Conservation (phyloP, 1,140 invertebrate species). For the Whitmania pigra region DNA sequence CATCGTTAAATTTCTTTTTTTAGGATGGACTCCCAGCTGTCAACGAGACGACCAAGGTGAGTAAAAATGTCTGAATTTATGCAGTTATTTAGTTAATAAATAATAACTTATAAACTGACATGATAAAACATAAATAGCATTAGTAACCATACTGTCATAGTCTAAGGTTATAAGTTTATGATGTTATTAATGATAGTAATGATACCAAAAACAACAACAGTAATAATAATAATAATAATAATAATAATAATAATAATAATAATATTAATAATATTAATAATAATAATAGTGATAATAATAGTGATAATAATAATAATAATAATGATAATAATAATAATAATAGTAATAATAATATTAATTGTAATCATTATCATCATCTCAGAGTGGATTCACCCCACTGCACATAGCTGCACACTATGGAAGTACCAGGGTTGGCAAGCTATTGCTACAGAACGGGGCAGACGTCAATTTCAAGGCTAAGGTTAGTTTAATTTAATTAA, state of each 20-base stretch:
- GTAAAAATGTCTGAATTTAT: no score
- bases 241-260: no score
- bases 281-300: neutral
- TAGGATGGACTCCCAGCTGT: conserved; percentile 7
- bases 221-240: no score
- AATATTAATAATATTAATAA: neutral
- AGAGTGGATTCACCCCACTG: conserved; percentile 89
- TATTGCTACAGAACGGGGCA: conserved; percentile 84
- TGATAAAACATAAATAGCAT: no score
- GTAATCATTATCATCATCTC: neutral
- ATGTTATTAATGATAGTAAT: neutral
- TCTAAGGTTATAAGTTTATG: neutral
- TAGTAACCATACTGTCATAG: no score
- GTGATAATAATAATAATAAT: conserved; percentile 1
- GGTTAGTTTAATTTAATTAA: conserved; percentile 35
- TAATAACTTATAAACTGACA: no score
- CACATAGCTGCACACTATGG: conserved; percentile 98
- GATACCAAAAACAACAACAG: no score
- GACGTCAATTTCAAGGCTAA: conserved; percentile 96
- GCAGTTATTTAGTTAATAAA: neutral
- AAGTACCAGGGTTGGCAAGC: conserved; percentile 82
- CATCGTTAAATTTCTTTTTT: neutral
- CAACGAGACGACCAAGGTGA: conserved; percentile 7
- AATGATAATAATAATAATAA: neutral
- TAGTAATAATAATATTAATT: neutral